A percentile compares a stretch with the other conserved stretches of the same genome.
Evolutionary conservation across 2,113 vertebrate species (phyloP).

Genomic region (Nansenia antarctica): DNA sequence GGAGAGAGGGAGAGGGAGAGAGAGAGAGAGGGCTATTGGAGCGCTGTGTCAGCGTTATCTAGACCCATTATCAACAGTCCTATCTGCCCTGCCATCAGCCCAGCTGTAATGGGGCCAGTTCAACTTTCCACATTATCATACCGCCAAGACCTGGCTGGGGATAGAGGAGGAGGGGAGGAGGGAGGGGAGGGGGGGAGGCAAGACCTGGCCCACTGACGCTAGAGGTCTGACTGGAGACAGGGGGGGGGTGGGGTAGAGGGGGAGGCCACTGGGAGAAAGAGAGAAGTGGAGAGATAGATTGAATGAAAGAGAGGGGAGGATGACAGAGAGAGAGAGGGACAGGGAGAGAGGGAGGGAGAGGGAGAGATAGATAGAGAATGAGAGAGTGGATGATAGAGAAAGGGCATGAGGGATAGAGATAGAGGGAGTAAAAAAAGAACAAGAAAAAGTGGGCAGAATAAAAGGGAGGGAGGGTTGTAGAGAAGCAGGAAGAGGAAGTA

Average conservation of each 20-base stretch:
- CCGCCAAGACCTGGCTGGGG: conserved; percentile 91
- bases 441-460: too few species aligned
- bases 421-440: conserved; percentile 6
- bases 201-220: too few species aligned
- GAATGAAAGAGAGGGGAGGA: conserved; percentile 9
- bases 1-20: conserved; percentile 78
- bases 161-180: conserved; percentile 55
- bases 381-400: neutral
- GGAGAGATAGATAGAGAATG: too few species aligned
- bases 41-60: conserved; percentile 90
- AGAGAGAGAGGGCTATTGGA: conserved; percentile 89
- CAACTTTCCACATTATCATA: conserved; percentile 99
- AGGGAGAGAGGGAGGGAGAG: conserved; percentile 13
- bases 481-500: conserved; percentile 1
- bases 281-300: conserved; percentile 5
- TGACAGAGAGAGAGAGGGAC: conserved; percentile 11
- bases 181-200: conserved; percentile 1
- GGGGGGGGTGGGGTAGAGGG: conserved; percentile 1
- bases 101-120: conserved; percentile 99
- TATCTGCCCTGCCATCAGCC: conserved; percentile 94
- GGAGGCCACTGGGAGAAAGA: conserved; percentile 9
- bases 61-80: conserved; percentile 92
- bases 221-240: too few species aligned
- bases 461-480: too few species aligned
- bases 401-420: conserved; percentile 56